Base-by-base conservation (phyloP, 2,797 vertebrate species). In the Gymnocypris eckloni region DNA sequence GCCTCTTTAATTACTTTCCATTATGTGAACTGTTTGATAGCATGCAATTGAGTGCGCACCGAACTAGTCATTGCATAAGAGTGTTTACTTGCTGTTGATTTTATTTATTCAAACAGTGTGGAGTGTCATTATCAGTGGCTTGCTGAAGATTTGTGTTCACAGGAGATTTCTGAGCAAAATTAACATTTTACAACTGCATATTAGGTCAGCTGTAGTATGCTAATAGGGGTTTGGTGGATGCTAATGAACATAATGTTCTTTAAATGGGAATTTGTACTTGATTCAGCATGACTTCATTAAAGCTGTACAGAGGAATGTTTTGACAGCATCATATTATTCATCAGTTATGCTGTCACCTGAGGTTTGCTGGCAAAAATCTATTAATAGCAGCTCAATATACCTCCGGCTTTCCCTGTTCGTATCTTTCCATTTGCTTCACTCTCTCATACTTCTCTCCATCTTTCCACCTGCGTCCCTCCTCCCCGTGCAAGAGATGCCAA, bases 391-490 rank as follows among this genome's bases (percentile, higher is more conserved):
- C 72, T 87, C 76, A 54, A 45, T 83, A 86, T 67, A 80, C 81
- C 64, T 6, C 67, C 22, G 45, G 12, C 59, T 71, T 69, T 82
- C 20, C 59, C 6, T 76, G 70, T 72, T 45, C 52, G 15, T 86
- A 28, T 80, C 82, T 82, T 80, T 87, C 76, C 52, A 71, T 77
- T 89, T 50, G 72, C 70, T 48, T 66, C 79, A 78, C 72, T 64
- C 45, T 84, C 66, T 82, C 66, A 71, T 33, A 25, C 69, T 78
- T 83, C 75, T 84, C 43, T 83, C 79, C 76, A 64, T 88, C 87
- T 86, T 67, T 90, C 89, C 87, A 92, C 88, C 79, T 90, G 82
- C 89, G 82, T 80, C 70, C 85, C 84, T 78, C 82, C 85, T 86
- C 87, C 86, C 84, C 84, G 70, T 79, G 76, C 56, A 52, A 25